These are phyloP conservation scores for Gadopsis bispinosus DNA, from an alignment of 2,797 vertebrate genomes.

Conservation along the genomic window DNA sequence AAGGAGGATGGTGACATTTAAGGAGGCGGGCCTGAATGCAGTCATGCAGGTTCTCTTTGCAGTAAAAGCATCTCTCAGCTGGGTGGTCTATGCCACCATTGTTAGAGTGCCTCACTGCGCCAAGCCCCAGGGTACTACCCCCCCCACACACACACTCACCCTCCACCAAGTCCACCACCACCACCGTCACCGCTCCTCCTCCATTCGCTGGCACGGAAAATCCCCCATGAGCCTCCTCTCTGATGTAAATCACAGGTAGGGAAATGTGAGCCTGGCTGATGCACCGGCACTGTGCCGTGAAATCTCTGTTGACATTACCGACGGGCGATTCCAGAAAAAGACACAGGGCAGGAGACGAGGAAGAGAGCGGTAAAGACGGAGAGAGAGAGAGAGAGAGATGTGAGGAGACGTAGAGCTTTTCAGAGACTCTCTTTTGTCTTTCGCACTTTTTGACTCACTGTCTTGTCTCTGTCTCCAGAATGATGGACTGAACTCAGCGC, in stretches of 20 bases:
- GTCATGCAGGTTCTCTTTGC: conserved; percentile 64
- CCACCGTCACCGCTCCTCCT: conserved; percentile 11
- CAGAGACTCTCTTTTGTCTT: conserved; percentile 60
- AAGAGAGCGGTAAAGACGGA: conserved; percentile 57
- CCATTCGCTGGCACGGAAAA: conserved; percentile 65
- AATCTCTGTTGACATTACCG: conserved; percentile 83
- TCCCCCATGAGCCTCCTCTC: conserved; percentile 77
- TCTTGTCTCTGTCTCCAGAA: conserved; percentile 34
- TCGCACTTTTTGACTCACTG: conserved; percentile 47
- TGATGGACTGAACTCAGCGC: conserved; percentile 43
- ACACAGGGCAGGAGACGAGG: conserved; percentile 52
- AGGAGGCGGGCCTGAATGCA: conserved; percentile 49
- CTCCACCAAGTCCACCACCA: neutral
- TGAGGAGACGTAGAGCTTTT: conserved; percentile 55
- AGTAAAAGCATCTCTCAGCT: conserved; percentile 72
- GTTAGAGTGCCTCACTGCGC: conserved; percentile 70
- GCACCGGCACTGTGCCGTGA: conserved; percentile 77
- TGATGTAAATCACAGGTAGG: conserved; percentile 84
- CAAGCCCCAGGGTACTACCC: conserved; percentile 61
- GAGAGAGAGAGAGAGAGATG: conserved; percentile 40
- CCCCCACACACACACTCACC: neutral
- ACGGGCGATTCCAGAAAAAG: conserved; percentile 77
- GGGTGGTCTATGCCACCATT: conserved; percentile 66
- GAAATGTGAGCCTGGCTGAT: conserved; percentile 75
- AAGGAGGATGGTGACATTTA: conserved; percentile 65